Evolutionary conservation across 1,140 invertebrate genomes (phyloP), one percentile per base, ranked within the genome.

Genomic region (Vanessa tameamea): DNA sequence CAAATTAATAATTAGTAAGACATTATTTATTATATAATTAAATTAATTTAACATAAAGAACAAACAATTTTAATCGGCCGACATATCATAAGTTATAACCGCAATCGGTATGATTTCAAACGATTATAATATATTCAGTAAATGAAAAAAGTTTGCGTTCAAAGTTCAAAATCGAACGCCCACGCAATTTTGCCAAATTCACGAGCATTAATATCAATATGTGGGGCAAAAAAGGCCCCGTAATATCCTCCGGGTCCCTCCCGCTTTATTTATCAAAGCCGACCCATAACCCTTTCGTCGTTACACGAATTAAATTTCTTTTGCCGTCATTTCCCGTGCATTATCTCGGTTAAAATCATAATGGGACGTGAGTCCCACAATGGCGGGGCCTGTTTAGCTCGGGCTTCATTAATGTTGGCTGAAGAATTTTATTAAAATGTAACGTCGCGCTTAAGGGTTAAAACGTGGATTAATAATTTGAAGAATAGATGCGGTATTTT

Each of bases 271-370:
- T 89, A 89, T 88, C 83, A 86, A 86, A 84, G 87, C 84, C 83
- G 86, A 85, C 87, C 87, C 88, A 75, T 88, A 92, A 91, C 90
- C 90, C 90, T 92, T 92, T 92, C 88, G 87, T 87, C 84, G 90
- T 87, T 90, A 87, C 86, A 89, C 86, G 88, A 92, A 90, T 92
- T 91, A 91, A 91, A 92, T 91, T 92, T 92, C 90, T 91, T 92
- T 92, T 91, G 82, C 87, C 87, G 89, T 92, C 90, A 92, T 92
- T 92, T 92, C 90, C 90, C 89, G 89, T 91, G 82, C 86, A 91
- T 92, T 92, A 91, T 91, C 89, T 87, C 82, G 88, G 88, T 84
- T 90, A 90, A 88, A 91, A 90, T 90, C 88, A 91, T 92, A 92
- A 92, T 92, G 88, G 87, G 79, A 81, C 79, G 80, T 67, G 76